These are phyloP conservation scores for Diplodus puntazzo DNA, from an alignment of 2,797 vertebrate species.

Conservation along the genomic window DNA sequence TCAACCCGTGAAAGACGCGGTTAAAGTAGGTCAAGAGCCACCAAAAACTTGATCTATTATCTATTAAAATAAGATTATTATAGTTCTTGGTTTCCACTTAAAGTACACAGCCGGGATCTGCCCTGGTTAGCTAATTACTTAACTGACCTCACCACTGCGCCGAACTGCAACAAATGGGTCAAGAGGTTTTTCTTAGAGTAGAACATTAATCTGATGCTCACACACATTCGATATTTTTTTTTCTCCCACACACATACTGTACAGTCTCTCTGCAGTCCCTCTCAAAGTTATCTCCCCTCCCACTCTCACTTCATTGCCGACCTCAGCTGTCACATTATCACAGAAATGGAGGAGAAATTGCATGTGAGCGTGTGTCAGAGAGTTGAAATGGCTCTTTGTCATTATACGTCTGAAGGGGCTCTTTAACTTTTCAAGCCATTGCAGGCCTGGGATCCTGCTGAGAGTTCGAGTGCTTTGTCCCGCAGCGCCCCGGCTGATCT, in stretches of 20 bases:
- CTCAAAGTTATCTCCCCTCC: slow-evolving; percentile 42
- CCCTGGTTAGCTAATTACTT: slow-evolving; percentile 15
- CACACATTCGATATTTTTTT: not conserved
- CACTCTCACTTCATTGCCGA: slow-evolving; percentile 35
- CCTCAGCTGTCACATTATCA: slow-evolving; percentile 63
- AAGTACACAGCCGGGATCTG: slow-evolving; percentile 11
- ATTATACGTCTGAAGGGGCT: slow-evolving; percentile 42
- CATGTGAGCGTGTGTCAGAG: slow-evolving; percentile 20
- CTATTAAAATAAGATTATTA: not conserved
- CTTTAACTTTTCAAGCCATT: slow-evolving; percentile 36
- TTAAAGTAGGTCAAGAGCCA: slow-evolving; percentile 6
- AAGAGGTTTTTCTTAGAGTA: not conserved
- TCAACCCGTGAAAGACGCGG: slow-evolving; percentile 8
- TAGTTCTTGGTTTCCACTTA: not conserved
- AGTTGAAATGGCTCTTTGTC: slow-evolving; percentile 32
- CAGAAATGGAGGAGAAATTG: slow-evolving; percentile 40
- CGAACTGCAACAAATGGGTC: slow-evolving; percentile 10
- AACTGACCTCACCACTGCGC: slow-evolving; percentile 16
- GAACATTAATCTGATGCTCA: slow-evolving; percentile 3
- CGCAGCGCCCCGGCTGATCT: not conserved
- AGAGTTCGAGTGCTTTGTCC: not conserved
- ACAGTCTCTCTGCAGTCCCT: slow-evolving; percentile 33
- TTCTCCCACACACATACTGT: slow-evolving; percentile 11
- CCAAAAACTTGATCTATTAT: not conserved
- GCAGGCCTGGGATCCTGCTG: not conserved